Conservation (phyloP, 2,113 vertebrate genomes). For the Corythaixoides concolor region DNA sequence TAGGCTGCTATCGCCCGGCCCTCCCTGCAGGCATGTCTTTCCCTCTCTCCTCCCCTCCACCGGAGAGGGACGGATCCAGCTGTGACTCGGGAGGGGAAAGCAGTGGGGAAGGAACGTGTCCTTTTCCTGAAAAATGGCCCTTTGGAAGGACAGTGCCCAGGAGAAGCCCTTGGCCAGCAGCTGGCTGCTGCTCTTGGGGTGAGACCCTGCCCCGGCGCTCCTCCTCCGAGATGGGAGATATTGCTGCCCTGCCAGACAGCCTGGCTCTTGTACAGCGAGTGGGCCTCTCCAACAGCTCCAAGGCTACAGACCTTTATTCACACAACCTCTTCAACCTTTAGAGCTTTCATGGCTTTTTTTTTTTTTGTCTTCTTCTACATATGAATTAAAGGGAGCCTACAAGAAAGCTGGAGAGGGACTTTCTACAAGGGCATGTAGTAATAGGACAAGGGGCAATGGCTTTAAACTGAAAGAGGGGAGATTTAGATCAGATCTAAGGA, state of each 20-base stretch:
- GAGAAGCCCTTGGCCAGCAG: background rate
- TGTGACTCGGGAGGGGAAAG: background rate
- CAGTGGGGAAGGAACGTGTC: accelerated
- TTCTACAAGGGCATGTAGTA: too few relatives aligned
- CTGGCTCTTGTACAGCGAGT: background rate
- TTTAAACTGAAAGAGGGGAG: too few relatives aligned
- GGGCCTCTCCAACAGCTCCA: background rate
- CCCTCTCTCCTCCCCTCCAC: background rate
- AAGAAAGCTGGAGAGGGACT: too few relatives aligned
- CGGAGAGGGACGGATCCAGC: background rate
- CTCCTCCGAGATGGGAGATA: background rate
- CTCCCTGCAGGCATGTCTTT: background rate
- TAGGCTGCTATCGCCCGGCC: slow-evolving; percentile 40
- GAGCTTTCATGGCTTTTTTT: background rate
- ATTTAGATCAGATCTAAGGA: too few relatives aligned
- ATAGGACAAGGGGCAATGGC: too few relatives aligned
- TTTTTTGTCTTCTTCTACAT: background rate
- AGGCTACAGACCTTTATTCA: background rate
- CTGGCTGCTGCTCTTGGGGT: background rate
- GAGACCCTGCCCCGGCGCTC: background rate
- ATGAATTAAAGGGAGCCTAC: background rate
- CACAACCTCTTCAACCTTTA: background rate
- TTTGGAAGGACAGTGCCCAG: background rate
- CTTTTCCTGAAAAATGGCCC: background rate
- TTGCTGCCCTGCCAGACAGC: background rate